Evolutionary conservation across 1,140 invertebrate species (phyloP).

Genomic region (Heliconius hewitsoni): DNA sequence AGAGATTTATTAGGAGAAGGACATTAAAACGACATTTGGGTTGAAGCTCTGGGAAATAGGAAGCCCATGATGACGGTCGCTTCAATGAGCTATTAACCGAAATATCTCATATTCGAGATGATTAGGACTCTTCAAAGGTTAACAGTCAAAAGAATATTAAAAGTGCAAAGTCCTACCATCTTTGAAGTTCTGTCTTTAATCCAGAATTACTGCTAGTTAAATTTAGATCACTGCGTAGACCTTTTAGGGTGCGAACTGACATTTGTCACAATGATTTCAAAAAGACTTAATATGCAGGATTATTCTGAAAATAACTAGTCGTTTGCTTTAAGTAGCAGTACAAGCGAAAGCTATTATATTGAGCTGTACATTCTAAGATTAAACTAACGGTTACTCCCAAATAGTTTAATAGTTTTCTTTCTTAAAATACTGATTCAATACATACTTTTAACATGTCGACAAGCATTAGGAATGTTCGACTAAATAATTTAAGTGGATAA

Average conservation of each 20-base stretch:
- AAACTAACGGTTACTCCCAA: neutral
- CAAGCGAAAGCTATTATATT: neutral
- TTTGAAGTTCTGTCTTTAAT: slow-evolving; percentile 45
- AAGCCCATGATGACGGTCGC: slow-evolving; percentile 66
- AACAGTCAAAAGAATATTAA: slow-evolving; percentile 1
- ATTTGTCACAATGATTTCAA: slow-evolving; percentile 27
- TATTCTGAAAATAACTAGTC: neutral
- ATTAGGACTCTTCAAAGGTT: slow-evolving; percentile 13
- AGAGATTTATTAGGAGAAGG: slow-evolving; percentile 65
- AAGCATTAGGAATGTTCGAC: neutral
- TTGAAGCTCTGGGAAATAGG: slow-evolving; percentile 61
- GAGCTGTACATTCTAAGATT: neutral
- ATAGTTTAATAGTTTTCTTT: neutral
- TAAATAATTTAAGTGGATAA: neutral
- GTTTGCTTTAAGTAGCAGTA: neutral
- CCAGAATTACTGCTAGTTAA: slow-evolving; percentile 56
- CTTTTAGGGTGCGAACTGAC: slow-evolving; percentile 35
- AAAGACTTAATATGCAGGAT: neutral
- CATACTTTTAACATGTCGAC: neutral
- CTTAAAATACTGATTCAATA: neutral
- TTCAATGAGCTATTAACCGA: slow-evolving; percentile 58
- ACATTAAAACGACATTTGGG: slow-evolving; percentile 60
- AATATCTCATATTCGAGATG: slow-evolving; percentile 19
- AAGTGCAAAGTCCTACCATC: slow-evolving; percentile 19
- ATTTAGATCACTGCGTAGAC: slow-evolving; percentile 62